Evolutionary conservation across 2,888 invertebrate genomes (phyloP), one percentile per base, ranked within the genome.

Genomic region (Melieria omissa): DNA sequence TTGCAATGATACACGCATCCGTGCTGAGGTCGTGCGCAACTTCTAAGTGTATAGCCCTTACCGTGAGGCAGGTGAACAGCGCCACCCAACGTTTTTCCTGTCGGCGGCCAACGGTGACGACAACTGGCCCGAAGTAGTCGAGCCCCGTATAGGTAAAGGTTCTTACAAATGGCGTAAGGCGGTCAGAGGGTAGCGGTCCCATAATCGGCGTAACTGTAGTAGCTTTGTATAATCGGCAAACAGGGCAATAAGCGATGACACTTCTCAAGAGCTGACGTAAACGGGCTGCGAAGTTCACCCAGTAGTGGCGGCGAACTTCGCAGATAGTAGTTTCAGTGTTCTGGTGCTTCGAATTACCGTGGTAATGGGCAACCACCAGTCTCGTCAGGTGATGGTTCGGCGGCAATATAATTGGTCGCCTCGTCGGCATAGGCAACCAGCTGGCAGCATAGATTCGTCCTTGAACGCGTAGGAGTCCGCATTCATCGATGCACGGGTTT

Each of bases 151-250:
- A n/a, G n/a, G n/a, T n/a, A n/a, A n/a, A n/a, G n/a, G n/a, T n/a
- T n/a, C n/a, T n/a, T n/a, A n/a, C n/a, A n/a, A n/a, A n/a, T n/a
- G n/a, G n/a, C n/a, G n/a, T n/a, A n/a, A n/a, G n/a, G n/a, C n/a
- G n/a, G n/a, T n/a, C n/a, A n/a, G n/a, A n/a, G n/a, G n/a, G n/a
- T n/a, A n/a, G n/a, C n/a, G n/a, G n/a, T 41, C 67, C 74, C 16
- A 72, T 29, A 52, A 75, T 72, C 69, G 6, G 8, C 5, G 74
- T n/a, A n/a, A n/a, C n/a, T n/a, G n/a, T n/a, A n/a, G n/a, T n/a
- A n/a, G n/a, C n/a, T n/a, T n/a, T n/a, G n/a, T n/a, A n/a, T n/a
- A n/a, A n/a, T n/a, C n/a, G n/a, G n/a, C n/a, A n/a, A n/a, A n/a
- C n/a, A n/a, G n/a, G n/a, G n/a, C n/a, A n/a, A n/a, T n/a, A n/a